Percentiles rank a stretch among this genome's conserved stretches.
These are phyloP conservation scores for Bombus confusus DNA, from an alignment of 1,140 invertebrate genomes.

Conservation along the genomic window DNA sequence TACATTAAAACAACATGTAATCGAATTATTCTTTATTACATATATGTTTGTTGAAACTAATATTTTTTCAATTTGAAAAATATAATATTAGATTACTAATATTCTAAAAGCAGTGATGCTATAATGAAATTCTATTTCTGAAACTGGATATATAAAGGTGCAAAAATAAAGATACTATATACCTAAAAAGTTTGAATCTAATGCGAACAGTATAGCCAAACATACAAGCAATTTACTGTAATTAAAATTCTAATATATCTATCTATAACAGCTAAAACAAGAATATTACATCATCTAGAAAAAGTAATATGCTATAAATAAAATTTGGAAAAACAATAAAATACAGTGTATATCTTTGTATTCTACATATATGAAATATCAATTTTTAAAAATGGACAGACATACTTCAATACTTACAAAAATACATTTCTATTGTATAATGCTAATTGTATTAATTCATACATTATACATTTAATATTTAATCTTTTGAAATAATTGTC, in stretches of 20 bases:
- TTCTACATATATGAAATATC: neutral
- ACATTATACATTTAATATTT: neutral
- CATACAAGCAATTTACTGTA: slow-evolving; percentile 50
- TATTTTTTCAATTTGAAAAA: neutral
- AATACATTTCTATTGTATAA: slow-evolving; percentile 1
- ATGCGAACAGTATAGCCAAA: slow-evolving; percentile 50
- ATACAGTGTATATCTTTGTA: neutral
- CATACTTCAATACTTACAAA: slow-evolving; percentile 13
- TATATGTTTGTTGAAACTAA: neutral
- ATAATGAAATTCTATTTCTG: slow-evolving; percentile 21
- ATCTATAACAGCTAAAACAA: slow-evolving; percentile 25
- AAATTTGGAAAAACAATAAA: slow-evolving; percentile 15
- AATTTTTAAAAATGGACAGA: slow-evolving; percentile 22
- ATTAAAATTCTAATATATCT: slow-evolving; percentile 39
- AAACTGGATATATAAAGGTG: slow-evolving; percentile 27
- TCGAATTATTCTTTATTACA: neutral
- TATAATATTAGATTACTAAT: slow-evolving; percentile 22
- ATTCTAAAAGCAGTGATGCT: slow-evolving; percentile 6
- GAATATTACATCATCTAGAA: slow-evolving; percentile 14
- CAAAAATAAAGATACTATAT: slow-evolving; percentile 30
- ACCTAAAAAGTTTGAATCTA: slow-evolving; percentile 26
- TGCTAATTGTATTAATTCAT: neutral
- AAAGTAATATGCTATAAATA: slow-evolving; percentile 14
- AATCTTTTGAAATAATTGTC: neutral
- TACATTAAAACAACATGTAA: neutral